Evolutionary conservation across 2,113 vertebrate genomes (phyloP).

Genomic region (Siniperca chuatsi): DNA sequence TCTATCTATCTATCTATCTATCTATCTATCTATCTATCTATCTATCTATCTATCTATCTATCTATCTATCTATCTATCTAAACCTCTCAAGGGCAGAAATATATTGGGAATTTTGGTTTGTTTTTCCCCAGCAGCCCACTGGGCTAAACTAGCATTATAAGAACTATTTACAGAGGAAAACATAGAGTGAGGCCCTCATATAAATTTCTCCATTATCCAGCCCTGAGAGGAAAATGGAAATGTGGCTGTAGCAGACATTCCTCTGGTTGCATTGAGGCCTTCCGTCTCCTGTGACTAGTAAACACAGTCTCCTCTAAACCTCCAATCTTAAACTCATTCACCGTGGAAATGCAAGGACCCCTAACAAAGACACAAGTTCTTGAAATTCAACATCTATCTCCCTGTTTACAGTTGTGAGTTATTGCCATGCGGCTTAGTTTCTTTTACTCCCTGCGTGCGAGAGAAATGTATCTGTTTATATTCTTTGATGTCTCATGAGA

Average conservation of each 20-base stretch:
- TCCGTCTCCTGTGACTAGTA: slow-evolving; percentile 63
- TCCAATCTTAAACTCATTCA: slow-evolving; percentile 39
- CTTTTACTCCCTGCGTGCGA: slow-evolving; percentile 14
- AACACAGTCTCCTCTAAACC: slow-evolving; percentile 60
- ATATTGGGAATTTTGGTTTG: neutral
- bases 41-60: slow-evolving; percentile 20
- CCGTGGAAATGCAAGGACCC: slow-evolving; percentile 53
- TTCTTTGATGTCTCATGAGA: slow-evolving; percentile 45
- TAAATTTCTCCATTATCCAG: slow-evolving; percentile 68
- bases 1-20: slow-evolving; percentile 23
- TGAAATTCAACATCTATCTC: slow-evolving; percentile 18
- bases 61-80: neutral
- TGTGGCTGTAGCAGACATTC: slow-evolving; percentile 78
- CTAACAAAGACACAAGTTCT: slow-evolving; percentile 38
- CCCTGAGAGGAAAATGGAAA: slow-evolving; percentile 71
- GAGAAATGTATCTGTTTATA: slow-evolving; percentile 42
- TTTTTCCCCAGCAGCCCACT: slow-evolving; percentile 6
- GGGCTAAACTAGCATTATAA: slow-evolving; percentile 45
- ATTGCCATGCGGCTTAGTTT: slow-evolving; percentile 3
- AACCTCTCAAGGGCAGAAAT: neutral
- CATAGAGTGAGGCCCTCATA: slow-evolving; percentile 55
- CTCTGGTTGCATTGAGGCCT: slow-evolving; percentile 72
- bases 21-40: slow-evolving; percentile 16
- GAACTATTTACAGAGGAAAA: slow-evolving; percentile 51
- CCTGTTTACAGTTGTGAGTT: slow-evolving; percentile 45